Evolutionary conservation across 2,888 invertebrate species (phyloP).

Genomic region (Fissipunctia ypsillon): DNA sequence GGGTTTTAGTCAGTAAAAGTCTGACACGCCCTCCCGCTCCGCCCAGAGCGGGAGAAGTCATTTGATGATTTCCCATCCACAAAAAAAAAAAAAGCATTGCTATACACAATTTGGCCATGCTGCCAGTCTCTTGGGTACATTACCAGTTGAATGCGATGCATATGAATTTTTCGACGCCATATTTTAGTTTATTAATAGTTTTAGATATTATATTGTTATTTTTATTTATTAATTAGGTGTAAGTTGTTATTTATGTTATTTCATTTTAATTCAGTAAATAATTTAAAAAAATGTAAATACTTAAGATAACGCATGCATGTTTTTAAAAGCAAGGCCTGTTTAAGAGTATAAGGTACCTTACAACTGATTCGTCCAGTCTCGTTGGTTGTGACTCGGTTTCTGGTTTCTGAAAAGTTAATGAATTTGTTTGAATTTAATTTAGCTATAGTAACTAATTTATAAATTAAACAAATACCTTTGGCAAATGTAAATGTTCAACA

Average conservation of each 20-base stretch:
- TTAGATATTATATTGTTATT: not conserved
- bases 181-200: not conserved
- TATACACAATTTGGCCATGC: no score
- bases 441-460: not conserved
- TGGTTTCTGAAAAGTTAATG: conserved; percentile 39
- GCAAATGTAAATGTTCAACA: conserved; percentile 66
- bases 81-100: no score
- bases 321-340: not conserved
- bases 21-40: no score
- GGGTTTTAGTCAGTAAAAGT: no score
- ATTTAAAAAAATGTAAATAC: no score
- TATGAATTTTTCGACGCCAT: not conserved
- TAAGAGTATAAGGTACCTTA: conserved; percentile 23
- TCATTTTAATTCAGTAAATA: not conserved
- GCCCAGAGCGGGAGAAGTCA: no score
- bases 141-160: no score
- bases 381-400: not conserved
- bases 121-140: no score
- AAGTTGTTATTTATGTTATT: not conserved
- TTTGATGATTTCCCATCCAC: no score
- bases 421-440: not conserved
- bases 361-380: not conserved
- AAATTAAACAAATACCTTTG: conserved; percentile 43
- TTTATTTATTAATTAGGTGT: not conserved
- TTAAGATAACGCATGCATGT: not conserved